Evolutionary conservation across 2,888 invertebrate genomes (phyloP), one percentile per base, ranked within the genome.

Genomic region (Phytoseiulus persimilis): DNA sequence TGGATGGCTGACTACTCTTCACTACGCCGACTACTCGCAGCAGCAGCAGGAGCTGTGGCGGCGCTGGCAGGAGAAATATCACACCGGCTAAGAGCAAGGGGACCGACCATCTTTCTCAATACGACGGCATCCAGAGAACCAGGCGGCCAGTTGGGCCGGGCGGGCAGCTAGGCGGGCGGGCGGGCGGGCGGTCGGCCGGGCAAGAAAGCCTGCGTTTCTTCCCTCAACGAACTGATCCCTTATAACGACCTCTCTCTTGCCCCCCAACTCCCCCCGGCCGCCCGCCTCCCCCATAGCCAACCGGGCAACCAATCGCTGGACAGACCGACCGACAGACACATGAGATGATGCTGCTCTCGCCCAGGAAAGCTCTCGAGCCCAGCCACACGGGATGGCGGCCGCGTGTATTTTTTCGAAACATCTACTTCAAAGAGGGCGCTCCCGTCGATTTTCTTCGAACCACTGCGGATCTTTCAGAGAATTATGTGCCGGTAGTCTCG

Each of bases 401-500:
- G 65, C 28, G 39, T 6, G 39, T 39, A 31, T 39, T 33, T 87
- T 87, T 87, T 87, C 31, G 87, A 33, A 45, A 33, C 0, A n/a
- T 32, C 87, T 23, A 87, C 45, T 87, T 87, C 87, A 87, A 28
- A 87, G 87, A 87, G 87, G 87, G 87, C 87, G 87, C 87, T 87
- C 32, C 5, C 33, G 31, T 87, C 87, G 87, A 14, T 39, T n/a
- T 87, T 87, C 87, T 87, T 87, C 39, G 87, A 87, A 87, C 45
- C 11, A 32, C 32, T 31, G 28, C 65, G 33, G 31, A 87, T 87
- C 32, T 45, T 87, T 87, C 87, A 87, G 87, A 87, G 87, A 87
- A 87, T 87, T 87, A 87, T 87, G 87, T 87, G 65, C 65, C 65
- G 28, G 65, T 65, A 65, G 65, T 65, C 65, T 28, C 65, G 65